These are phyloP conservation scores for Megaustenia siamemsis DNA, from an alignment of 2,888 invertebrate genomes.

Conservation along the genomic window DNA sequence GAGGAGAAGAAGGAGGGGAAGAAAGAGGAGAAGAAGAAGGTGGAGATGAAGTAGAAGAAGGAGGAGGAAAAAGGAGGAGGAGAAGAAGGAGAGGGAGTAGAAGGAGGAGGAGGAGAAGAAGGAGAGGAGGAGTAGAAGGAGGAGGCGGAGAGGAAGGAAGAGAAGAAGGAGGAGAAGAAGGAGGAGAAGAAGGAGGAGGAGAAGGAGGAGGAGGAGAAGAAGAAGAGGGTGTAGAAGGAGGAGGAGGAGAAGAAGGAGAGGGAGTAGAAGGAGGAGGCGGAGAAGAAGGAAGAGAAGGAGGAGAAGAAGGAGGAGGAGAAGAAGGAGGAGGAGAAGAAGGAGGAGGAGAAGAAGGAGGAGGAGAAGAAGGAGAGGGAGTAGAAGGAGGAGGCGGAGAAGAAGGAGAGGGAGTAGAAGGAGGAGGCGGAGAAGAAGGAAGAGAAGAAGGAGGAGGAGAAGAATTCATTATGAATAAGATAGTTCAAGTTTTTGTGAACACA, in stretches of 20 bases:
- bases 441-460: not conserved
- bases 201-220: not conserved
- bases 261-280: not conserved
- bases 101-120: not conserved
- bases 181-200: no score
- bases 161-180: no score
- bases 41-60: not conserved
- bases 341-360: not conserved
- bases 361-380: not conserved
- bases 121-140: not conserved
- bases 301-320: no score
- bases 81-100: not conserved
- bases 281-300: no score
- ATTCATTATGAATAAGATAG: no score
- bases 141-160: no score
- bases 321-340: no score
- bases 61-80: not conserved
- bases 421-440: not conserved
- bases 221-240: not conserved
- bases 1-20: not conserved
- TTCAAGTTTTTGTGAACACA: no score
- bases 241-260: not conserved
- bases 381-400: not conserved
- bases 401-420: not conserved
- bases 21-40: not conserved